A percentile compares a stretch with the other conserved stretches of the same genome.
Evolutionary conservation across 1,140 invertebrate genomes (phyloP).

Genomic region (Magallana gigas): DNA sequence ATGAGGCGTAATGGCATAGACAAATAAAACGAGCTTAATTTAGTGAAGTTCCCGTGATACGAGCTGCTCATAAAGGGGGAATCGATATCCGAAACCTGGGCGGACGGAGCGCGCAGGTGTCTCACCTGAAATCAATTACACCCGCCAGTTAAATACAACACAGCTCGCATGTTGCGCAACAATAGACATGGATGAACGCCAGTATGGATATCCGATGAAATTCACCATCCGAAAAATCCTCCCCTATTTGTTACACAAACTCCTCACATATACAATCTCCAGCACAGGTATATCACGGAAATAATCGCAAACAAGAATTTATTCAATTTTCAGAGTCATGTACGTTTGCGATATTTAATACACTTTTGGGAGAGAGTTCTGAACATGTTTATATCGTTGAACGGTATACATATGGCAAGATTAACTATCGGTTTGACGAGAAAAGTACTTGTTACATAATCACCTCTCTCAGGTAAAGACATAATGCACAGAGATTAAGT

Average conservation of each 20-base stretch:
- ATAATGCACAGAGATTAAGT: conserved; percentile 4
- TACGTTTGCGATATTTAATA: background rate
- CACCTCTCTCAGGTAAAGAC: background rate
- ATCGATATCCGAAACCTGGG: conserved; percentile 16
- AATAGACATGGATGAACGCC: background rate
- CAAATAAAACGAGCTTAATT: conserved; percentile 25
- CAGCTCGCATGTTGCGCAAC: conserved; percentile 19
- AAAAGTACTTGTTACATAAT: conserved; percentile 11
- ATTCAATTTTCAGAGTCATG: background rate
- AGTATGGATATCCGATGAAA: background rate
- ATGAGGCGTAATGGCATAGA: background rate
- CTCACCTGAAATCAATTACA: conserved; percentile 31
- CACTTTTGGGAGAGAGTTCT: background rate
- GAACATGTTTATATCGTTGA: background rate
- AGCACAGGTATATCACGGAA: background rate
- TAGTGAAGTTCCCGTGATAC: conserved; percentile 5
- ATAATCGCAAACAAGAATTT: background rate
- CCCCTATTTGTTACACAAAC: background rate
- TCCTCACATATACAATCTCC: background rate
- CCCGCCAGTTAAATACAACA: background rate
- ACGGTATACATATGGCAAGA: conserved; percentile 2
- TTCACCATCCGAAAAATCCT: background rate
- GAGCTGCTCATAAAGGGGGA: background rate
- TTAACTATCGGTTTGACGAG: background rate
- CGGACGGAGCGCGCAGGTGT: conserved; percentile 18